Evolutionary conservation across 2,797 vertebrate genomes (phyloP), one percentile per base, ranked within the genome.

Genomic region (Poecilia wingei): DNA sequence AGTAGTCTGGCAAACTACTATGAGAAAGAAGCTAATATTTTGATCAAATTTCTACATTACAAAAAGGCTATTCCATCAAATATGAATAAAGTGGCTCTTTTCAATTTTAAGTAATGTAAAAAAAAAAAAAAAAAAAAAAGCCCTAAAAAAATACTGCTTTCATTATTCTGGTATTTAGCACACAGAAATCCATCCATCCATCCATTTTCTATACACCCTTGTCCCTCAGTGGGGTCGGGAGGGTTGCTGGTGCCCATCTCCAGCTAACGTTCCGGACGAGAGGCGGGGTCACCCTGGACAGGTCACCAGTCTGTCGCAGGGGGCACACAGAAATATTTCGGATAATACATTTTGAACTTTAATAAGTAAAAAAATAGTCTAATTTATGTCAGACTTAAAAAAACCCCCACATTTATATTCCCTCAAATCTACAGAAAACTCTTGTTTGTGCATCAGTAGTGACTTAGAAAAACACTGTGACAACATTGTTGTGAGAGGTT

Each of bases 351-450:
- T 36, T 39, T 66, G 33, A 66, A 6, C 18, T 22, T 20, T 18
- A 39, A 9, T 2, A 22, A 39, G 36, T 3, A 12, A 68, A 68
- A 39, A 6, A 1, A 6, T 25, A 33, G 16, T 61, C 4, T 61
- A 16, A 61, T 28, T 61, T 57, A 28, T 31, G 28, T 16, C 57
- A 59, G n/a, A 31, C 28, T n/a, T 25, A 57, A 0, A 10, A 28
- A 57, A 57, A 18, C 22, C 61, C 61, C 66, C 70, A 72, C 25
- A 33, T 47, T 45, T 55, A n/a, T 64, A 72, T 22, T 31, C 13
- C 57, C 28, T 61, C 64, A 66, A 66, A 76, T 31, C n/a, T 9
- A 18, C 36, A 80, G 51, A 78, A 31, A 55, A 39, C 46, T 22
- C 9, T n/a, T 28, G 10, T 55, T 59, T 47, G 18, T 74, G 41